phyloP scores from a whole-genome alignment of 2,797 vertebrate species.

The Remorina albescens region DNA sequence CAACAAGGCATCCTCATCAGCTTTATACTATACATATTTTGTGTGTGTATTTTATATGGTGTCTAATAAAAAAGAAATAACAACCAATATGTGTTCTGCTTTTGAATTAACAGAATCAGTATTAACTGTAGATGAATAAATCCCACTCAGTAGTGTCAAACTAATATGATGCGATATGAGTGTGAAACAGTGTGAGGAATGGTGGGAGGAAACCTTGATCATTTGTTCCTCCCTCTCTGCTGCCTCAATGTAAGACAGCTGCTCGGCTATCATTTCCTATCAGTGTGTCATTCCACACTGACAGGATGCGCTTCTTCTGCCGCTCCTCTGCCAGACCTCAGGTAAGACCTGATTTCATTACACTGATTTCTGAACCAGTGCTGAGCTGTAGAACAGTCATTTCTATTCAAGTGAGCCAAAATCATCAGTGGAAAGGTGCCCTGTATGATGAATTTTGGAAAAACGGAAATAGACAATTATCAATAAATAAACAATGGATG shows the following conservation, averaged over 20 bases:
- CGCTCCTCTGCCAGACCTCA: slow-evolving; percentile 21
- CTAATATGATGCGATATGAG: slow-evolving; percentile 41
- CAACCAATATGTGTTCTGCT: no score
- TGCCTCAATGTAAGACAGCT: slow-evolving; percentile 56
- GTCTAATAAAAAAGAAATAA: no score
- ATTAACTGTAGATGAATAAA: no score
- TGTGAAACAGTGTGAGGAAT: not conserved
- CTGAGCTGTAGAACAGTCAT: not conserved
- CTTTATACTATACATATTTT: no score
- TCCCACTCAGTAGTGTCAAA: no score
- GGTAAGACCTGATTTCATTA: slow-evolving; percentile 49
- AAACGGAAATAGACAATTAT: not conserved
- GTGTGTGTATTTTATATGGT: no score
- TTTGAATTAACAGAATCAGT: no score
- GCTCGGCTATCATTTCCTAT: not conserved
- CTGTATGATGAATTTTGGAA: no score
- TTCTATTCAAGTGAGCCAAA: not conserved
- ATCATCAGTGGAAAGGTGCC: rapidly evolving
- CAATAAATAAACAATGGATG: not conserved
- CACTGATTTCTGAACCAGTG: not conserved
- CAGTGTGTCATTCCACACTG: slow-evolving; percentile 19
- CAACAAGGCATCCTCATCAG: no score
- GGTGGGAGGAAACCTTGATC: slow-evolving; percentile 20
- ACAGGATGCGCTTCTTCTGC: slow-evolving; percentile 64
- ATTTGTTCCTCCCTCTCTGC: slow-evolving; percentile 39